Evolutionary conservation across 2,888 invertebrate species (phyloP), one percentile per base, ranked within the genome.

Genomic region (Sipha maydis): DNA sequence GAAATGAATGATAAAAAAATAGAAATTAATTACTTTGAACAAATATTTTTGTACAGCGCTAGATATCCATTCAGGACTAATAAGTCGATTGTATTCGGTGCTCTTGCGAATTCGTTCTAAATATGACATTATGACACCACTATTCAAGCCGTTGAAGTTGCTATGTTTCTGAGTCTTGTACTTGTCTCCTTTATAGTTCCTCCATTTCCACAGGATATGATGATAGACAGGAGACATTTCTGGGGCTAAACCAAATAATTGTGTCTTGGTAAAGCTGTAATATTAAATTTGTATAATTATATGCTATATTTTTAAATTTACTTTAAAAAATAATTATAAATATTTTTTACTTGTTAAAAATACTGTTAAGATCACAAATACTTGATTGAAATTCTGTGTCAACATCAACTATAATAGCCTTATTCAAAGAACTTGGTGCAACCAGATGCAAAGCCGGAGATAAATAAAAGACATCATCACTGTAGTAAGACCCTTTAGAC

Each of bases 151-250:
- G 7, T 82, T 73, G 1, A 82, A 19, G 31, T 88, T 67, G 9
- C 5, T 17, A 19, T 54, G 41, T 28, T 41, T 94, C 91, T 95
- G 93, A 90, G 94, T 93, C 48, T 80, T 86, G 25, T 56, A 80
- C 61, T 75, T 67, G 4, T 75, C 31, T 9, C 75, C 48, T 75
- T 48, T 73, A 56, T 92, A 92, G 14, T 89, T 84, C 90, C 95
- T 94, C 91, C 95, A 96, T 83, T 93, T 92, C 90, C 95, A 94
- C 28, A 96, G 93, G 78, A 95, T 94, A 91, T 96, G 96, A 75
- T 95, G 93, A 91, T 97, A 97, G 0, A 96, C 96, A 0, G 96
- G 96, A 9, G 96, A 95, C 85, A 95, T 92, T 91, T 97, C 96
- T 0, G 95, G 94, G 0, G 95, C 94, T 48, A 96, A 92, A 0